phyloP scores from a whole-genome alignment of 2,113 vertebrate genomes.

The Regulus satrapa region DNA sequence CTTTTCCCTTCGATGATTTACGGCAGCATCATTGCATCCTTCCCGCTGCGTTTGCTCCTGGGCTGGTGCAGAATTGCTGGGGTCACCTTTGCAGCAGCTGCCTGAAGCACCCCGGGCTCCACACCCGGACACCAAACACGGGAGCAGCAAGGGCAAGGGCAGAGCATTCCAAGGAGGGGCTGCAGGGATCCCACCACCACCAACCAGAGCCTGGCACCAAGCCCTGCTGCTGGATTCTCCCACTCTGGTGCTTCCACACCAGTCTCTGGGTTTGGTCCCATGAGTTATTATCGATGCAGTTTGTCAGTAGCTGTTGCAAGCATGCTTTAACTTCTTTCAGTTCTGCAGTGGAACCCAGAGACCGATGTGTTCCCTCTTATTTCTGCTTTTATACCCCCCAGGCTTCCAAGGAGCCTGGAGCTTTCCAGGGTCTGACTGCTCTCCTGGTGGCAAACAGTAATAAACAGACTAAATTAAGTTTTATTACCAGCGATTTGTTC shows the following conservation, averaged over 20 bases:
- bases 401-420: background rate
- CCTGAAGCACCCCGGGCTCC: fast-evolving
- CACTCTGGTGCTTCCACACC: fast-evolving
- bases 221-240: background rate
- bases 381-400: background rate
- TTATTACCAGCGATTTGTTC: background rate
- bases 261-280: fast-evolving
- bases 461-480: background rate
- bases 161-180: fast-evolving
- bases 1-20: no score
- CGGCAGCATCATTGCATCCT: background rate
- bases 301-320: background rate
- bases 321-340: background rate
- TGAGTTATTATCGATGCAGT: fast-evolving
- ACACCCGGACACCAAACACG: fast-evolving
- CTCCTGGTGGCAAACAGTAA: background rate
- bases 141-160: background rate
- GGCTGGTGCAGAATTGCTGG: background rate
- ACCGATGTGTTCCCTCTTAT: no score
- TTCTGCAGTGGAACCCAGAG: fast-evolving
- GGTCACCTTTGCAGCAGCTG: no score
- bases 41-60: background rate
- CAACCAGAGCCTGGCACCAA: background rate
- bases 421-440: background rate
- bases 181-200: fast-evolving